Base-by-base conservation (phyloP, 2,797 vertebrate genomes). In the Phataginus tetradactyla region DNA sequence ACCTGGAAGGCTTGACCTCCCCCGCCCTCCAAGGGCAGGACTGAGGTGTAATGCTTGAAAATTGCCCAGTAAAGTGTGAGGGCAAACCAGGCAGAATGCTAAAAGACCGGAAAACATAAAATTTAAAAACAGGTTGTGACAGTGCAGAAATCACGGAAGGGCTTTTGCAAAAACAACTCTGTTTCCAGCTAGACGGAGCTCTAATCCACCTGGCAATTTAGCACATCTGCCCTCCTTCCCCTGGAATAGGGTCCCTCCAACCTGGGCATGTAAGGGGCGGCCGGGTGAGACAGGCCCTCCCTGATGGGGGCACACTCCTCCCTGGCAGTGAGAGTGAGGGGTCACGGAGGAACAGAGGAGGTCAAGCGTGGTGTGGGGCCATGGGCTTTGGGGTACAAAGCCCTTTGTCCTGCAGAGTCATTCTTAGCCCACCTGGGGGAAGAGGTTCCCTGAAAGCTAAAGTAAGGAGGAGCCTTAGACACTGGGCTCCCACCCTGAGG, bases 101-200 rank as follows among this genome's bases (percentile, higher is more conserved):
- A 98, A 98, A 98, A 95, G 94, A 97, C 97, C 91, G 77, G 97
- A 98, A 97, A 98, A 97, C 97, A 98, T 98, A 98, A 98, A 98
- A 97, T 97, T 97, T 97, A 98, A 98, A 98, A 98, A 97, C 96
- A 98, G 97, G 96, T 63, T 98, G 97, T 98, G 98, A 98, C 97
- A 1, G 95, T 93, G 97, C 98, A 98, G 84, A 98, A 98, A 96
- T 97, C 96, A 97, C 98, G 91, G 95, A 97, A 97, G 61, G 77
- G 68, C 91, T 98, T 98, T 97, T 95, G 88, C 8, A 75, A 92
- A 97, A 97, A 97, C 94, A 97, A 84, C 68, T 95, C 95, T 5
- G 1, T 98, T 98, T 98, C 98, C 96, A 98, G 97, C 87, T 96
- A 97, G 96, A 97, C 45, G 77, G 96, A 97, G 96, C 96, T 98